phyloP scores from a whole-genome alignment of 2,888 invertebrate species.

The Lasiommata megera region DNA sequence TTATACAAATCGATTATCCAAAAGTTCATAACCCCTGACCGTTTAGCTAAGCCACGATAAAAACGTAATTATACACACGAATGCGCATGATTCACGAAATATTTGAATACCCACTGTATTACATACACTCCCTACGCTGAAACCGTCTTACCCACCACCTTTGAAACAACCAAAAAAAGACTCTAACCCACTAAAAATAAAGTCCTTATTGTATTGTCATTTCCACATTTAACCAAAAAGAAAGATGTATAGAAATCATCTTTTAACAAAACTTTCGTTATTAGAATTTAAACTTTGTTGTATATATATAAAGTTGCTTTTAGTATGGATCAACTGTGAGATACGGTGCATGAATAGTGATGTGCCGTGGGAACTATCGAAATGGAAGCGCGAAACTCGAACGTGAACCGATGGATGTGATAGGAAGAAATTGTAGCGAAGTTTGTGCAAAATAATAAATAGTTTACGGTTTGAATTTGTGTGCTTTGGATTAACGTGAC shows the following conservation, averaged over 20 bases:
- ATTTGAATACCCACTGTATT: conserved; percentile 62
- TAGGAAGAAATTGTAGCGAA: conserved; percentile 42
- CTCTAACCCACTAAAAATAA: conserved; percentile 17
- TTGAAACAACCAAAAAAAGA: conserved; percentile 31
- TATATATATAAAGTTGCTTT: conserved; percentile 37
- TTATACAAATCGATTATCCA: conserved; percentile 18
- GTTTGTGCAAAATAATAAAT: conserved; percentile 37
- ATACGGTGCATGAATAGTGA: conserved; percentile 53
- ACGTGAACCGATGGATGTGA: conserved; percentile 60
- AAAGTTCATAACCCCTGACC: conserved; percentile 51
- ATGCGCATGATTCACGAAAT: conserved; percentile 71
- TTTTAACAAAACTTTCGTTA: conserved; percentile 34
- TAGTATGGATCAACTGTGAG: conserved; percentile 41
- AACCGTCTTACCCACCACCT: conserved; percentile 41
- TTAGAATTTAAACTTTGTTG: conserved; percentile 29
- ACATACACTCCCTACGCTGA: conserved; percentile 53
- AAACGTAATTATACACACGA: conserved; percentile 70
- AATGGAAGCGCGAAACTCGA: conserved; percentile 58
- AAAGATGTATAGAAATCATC: conserved; percentile 50
- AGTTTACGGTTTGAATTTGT: conserved; percentile 30
- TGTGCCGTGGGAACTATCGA: conserved; percentile 71
- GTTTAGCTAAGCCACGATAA: conserved; percentile 57
- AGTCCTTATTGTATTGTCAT: conserved; percentile 32
- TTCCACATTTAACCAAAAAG: conserved; percentile 49
- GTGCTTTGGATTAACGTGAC: conserved; percentile 26